Conservation (phyloP, 2,797 vertebrate genomes). For the Manis javanica region DNA sequence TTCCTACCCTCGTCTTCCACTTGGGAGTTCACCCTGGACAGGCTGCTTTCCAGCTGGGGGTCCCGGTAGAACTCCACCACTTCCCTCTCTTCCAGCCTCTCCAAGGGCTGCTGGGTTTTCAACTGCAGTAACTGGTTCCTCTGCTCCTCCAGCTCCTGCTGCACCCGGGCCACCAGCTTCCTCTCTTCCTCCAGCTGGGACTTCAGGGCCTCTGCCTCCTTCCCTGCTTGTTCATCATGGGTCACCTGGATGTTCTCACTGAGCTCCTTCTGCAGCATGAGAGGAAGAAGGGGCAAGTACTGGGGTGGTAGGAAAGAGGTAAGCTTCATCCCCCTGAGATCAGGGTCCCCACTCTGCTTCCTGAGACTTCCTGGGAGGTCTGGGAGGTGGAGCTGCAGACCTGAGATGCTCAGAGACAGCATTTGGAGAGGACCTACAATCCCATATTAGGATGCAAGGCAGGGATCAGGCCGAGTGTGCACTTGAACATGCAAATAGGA, state of each 20-base stretch:
- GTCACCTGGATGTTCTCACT: conserved; percentile 86
- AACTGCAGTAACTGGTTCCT: conserved; percentile 91
- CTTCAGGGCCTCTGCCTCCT: conserved; percentile 86
- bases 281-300: neutral
- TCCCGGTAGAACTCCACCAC: conserved; percentile 95
- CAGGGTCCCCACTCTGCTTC: neutral
- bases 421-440: neutral
- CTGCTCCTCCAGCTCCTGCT: conserved; percentile 89
- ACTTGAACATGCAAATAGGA: neutral
- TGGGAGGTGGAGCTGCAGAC: neutral
- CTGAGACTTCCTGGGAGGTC: neutral
- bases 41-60: conserved; percentile 91
- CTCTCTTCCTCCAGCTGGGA: conserved; percentile 91
- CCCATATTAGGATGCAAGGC: neutral
- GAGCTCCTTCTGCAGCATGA: conserved; percentile 91
- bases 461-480: neutral
- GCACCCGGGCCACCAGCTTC: conserved; percentile 85
- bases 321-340: neutral
- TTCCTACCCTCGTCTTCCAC: conserved; percentile 89
- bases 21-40: conserved; percentile 86
- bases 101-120: conserved; percentile 93
- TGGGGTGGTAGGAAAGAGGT: neutral
- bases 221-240: conserved; percentile 76
- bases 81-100: conserved; percentile 95
- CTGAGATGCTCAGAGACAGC: neutral